Conservation (phyloP, 2,113 vertebrate species). For the Pterophyllum scalare region DNA sequence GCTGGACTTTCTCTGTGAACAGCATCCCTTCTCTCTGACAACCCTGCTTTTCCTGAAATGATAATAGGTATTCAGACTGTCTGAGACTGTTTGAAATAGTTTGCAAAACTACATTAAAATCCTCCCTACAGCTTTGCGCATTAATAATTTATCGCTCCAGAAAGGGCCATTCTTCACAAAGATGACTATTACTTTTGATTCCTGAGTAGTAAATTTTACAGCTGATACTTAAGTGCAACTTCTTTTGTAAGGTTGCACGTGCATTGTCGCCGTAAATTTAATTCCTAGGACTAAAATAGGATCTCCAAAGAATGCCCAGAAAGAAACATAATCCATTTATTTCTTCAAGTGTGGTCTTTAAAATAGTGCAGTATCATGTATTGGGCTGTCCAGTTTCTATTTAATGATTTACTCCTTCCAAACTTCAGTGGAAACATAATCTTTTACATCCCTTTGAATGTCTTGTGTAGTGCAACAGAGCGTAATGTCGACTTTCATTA, state of each 20-base stretch:
- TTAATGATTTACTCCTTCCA: conserved; percentile 56
- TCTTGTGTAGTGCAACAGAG: conserved; percentile 43
- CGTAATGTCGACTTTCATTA: conserved; percentile 61
- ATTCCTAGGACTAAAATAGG: conserved; percentile 3
- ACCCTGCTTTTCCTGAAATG: not conserved
- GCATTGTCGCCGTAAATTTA: conserved; percentile 18
- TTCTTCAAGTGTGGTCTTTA: conserved; percentile 37
- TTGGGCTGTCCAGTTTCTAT: conserved; percentile 26
- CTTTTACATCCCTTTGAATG: conserved; percentile 51
- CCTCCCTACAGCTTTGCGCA: conserved; percentile 36
- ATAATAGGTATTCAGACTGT: conserved; percentile 12
- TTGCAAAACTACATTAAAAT: conserved; percentile 43
- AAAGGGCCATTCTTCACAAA: conserved; percentile 28
- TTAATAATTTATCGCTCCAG: conserved; percentile 47
- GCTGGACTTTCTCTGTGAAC: not conserved
- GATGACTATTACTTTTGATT: conserved; percentile 23
- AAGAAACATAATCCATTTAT: conserved; percentile 18
- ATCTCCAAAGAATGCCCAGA: not conserved
- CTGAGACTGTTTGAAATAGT: conserved; percentile 16
- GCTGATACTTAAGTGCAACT: conserved; percentile 1
- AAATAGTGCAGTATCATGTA: conserved; percentile 21
- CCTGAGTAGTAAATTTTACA: conserved; percentile 16
- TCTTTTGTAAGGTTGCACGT: not conserved
- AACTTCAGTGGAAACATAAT: conserved; percentile 65
- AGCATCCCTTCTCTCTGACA: not conserved